phyloP scores from a whole-genome alignment of 2,888 invertebrate genomes.

The Drosophila acutilabella region DNA sequence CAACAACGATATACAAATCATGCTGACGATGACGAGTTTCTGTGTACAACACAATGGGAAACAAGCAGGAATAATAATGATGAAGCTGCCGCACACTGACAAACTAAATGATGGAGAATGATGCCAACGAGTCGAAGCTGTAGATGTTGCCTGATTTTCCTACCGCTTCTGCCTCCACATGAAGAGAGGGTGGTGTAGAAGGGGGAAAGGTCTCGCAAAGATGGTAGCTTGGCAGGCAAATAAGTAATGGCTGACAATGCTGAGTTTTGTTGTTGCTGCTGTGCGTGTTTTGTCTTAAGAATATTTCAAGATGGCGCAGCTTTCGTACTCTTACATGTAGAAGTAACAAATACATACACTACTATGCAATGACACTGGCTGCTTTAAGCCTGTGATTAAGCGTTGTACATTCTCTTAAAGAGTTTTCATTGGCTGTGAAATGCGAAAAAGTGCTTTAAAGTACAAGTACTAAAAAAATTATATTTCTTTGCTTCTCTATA shows the following conservation, averaged over 20 bases:
- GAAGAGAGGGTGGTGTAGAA: neutral
- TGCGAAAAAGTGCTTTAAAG: neutral
- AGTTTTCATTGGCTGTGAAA: neutral
- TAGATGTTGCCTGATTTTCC: constrained; percentile 19
- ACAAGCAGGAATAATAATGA: constrained; percentile 75
- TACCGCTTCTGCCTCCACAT: constrained; percentile 21
- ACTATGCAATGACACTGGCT: constrained; percentile 43
- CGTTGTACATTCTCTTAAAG: neutral
- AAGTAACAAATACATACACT: constrained; percentile 9
- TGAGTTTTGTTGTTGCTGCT: constrained; percentile 22
- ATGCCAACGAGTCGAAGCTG: constrained; percentile 48
- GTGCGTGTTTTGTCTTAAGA: constrained; percentile 60
- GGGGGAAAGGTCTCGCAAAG: neutral
- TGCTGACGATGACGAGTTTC: constrained; percentile 70
- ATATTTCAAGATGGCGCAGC: constrained; percentile 77
- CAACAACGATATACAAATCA: constrained; percentile 32
- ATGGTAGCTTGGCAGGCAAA: constrained; percentile 54
- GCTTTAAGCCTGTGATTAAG: constrained; percentile 9
- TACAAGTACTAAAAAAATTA: no score
- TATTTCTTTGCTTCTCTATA: no score
- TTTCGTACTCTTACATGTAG: constrained; percentile 8
- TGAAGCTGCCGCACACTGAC: constrained; percentile 81
- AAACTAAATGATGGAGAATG: constrained; percentile 82
- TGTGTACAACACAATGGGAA: constrained; percentile 57
- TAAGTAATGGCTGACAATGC: constrained; percentile 66